Base-by-base conservation (phyloP, 2,888 invertebrate genomes). In the Acronicta leporina region DNA sequence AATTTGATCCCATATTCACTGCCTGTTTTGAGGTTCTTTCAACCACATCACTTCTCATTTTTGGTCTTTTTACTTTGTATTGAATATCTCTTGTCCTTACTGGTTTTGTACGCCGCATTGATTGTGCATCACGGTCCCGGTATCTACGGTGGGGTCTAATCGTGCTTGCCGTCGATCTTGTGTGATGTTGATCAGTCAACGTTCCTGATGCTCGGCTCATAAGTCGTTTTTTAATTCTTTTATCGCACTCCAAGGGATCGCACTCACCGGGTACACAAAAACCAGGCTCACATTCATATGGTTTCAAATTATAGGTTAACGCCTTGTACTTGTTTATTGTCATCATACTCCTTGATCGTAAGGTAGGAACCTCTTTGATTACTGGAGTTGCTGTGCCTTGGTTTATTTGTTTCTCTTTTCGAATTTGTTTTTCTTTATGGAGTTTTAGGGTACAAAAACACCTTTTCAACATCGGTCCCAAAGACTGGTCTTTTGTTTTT, bases 361-460 rank as follows among this genome's bases (percentile, higher is more conserved):
- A 52, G 57, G 60, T 42, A 42, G 49, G 41, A 10, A 53, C 33
- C 1, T 55, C 30, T 56, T 42, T 44, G 20, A 30, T 20, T 16
- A 38, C 13, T 25, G 54, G 51, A 42, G 53, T 57, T 33, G 40
- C 47, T 15, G 48, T 54, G 11, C 58, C 55, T 48, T 38, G 52
- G n/a, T 62, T 16, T 5, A 27, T 45, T 15, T 45, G 14, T 46
- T 54, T 41, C 8, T 47, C 38, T 43, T 38, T 53, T 27, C 40
- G 27, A 8, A 27, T 11, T 0, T 42, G 27, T 16, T 58, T 58
- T 40, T 11, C 40, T 55, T 79, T 76, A 44, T 80, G 65, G 25
- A 85, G 73, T 49, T 80, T 74, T 58, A 83, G 65, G 16, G 83
- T 84, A 68, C 84, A 86, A 68, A 87, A 85, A 64, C 68, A 74